Conservation (phyloP, 2,888 invertebrate species). For the Leptopilina drosophilae region DNA sequence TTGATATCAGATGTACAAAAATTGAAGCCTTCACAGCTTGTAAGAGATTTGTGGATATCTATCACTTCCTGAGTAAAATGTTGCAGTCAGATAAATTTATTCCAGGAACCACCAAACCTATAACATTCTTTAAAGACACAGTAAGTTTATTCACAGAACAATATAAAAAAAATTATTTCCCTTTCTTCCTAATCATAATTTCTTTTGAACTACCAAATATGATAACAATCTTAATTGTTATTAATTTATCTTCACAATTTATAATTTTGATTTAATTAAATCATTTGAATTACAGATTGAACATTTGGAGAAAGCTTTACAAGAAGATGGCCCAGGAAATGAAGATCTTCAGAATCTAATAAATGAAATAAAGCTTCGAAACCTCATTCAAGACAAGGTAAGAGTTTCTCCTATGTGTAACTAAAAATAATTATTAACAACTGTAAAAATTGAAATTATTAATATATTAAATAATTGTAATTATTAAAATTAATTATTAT, state of each 20-base stretch:
- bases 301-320: conserved; percentile 77
- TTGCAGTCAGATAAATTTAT: background rate
- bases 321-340: conserved; percentile 78
- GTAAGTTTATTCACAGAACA: conserved; percentile 75
- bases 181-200: no score
- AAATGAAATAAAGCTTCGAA: conserved; percentile 79
- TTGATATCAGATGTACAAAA: conserved; percentile 85
- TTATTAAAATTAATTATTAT: background rate
- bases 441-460: no score
- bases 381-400: conserved; percentile 78
- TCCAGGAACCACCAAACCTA: background rate
- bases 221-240: no score
- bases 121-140: conserved; percentile 82
- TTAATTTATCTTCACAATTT: no score
- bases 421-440: no score
- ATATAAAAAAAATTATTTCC: background rate
- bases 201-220: no score
- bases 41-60: conserved; percentile 74
- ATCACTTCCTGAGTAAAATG: background rate
- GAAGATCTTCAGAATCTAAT: conserved; percentile 80
- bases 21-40: conserved; percentile 81
- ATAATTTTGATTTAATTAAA: background rate
- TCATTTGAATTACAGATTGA: conserved; percentile 76
- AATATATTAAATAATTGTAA: no score
- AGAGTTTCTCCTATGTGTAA: conserved; percentile 17